Base-by-base conservation (phyloP, 2,888 invertebrate species). In the Periphyllus acericola region DNA sequence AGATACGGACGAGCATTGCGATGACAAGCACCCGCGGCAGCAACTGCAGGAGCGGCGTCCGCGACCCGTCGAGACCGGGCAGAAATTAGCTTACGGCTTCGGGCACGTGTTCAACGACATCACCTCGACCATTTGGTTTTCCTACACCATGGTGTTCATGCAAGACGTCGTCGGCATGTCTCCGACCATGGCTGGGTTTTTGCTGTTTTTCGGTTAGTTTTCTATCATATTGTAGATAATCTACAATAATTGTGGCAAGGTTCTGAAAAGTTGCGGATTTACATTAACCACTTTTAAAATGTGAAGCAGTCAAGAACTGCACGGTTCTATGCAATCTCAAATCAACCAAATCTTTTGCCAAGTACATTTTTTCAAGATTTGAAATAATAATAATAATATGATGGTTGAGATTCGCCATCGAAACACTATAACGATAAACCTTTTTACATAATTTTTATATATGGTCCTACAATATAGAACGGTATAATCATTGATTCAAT, bases 71-170 rank as follows among this genome's bases (percentile, higher is more conserved):
- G 21, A 21, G 21, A 79, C 17, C 36, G 25, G 21, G 21, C 88
- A 89, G 46, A 90, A 89, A 79, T 89, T 95, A 29, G 93, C 94
- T 0, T 96, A 95, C 91, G 90, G 90, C 29, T 93, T 96, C 80
- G 98, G 98, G 0, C 97, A 98, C 92, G 94, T 97, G 83, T 93
- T 97, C 90, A 98, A 98, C 92, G 98, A 98, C 92, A 93, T 98
- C 72, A 96, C 96, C 92, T 96, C 97, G 46, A 95, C 96, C 89
- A 81, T 92, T 91, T 92, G 92, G 92, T 92, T 92, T 89, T 92
- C 92, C 0, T 92, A 92, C 89, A 92, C 92, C 17, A 90, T 92
- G 75, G 91, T 92, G 88, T 92, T 92, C 89, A 90, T 92, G 25
- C 92, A 92, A 81, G 89, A 89, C 9, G 90, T 90, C 17, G 91